Evolutionary conservation across 2,113 vertebrate species (phyloP).

Genomic region (Poecilia latipinna): DNA sequence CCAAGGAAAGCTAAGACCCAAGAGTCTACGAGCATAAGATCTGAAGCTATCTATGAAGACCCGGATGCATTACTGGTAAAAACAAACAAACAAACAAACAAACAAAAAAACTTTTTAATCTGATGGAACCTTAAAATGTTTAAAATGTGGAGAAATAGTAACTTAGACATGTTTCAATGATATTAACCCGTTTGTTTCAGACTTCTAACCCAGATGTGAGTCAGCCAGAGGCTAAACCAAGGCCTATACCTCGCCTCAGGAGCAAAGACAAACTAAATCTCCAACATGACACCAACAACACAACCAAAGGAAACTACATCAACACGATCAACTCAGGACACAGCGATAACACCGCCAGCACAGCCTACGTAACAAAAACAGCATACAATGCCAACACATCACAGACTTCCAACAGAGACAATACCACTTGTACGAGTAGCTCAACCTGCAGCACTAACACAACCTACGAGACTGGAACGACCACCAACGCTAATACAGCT

Average conservation of each 20-base stretch:
- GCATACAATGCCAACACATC: neutral
- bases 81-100: too few relatives aligned
- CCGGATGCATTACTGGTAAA: constrained; percentile 31
- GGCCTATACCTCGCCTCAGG: neutral
- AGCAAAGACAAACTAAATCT: neutral
- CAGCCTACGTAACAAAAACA: neutral
- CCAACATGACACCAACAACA: neutral
- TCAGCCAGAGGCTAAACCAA: neutral
- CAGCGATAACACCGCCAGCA: neutral
- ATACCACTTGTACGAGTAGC: neutral
- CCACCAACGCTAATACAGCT: neutral
- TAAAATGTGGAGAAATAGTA: neutral
- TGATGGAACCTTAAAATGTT: neutral
- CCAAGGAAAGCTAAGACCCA: constrained; percentile 5
- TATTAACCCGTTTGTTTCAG: constrained; percentile 3
- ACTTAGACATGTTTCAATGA: neutral
- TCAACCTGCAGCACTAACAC: neutral
- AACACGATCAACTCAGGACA: neutral
- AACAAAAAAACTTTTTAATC: neutral
- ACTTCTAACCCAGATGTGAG: neutral
- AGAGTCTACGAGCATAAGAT: neutral
- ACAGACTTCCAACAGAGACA: neutral
- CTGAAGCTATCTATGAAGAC: constrained; percentile 18
- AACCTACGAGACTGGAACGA: neutral
- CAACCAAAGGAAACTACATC: neutral